A percentile compares a stretch with the other conserved stretches of the same genome.
phyloP scores from a whole-genome alignment of 1,140 invertebrate genomes.

The Dolichoris vasculosae region DNA sequence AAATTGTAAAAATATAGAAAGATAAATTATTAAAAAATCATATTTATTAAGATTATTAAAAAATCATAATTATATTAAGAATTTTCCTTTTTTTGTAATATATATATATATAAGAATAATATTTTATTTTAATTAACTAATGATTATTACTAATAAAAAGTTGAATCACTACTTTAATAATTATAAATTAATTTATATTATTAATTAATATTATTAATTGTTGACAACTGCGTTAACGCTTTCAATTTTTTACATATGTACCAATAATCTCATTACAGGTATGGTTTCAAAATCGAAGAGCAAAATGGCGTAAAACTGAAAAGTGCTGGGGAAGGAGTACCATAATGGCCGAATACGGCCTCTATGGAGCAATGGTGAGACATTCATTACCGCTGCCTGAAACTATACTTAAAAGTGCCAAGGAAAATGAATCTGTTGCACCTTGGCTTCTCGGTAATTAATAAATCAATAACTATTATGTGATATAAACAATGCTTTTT shows the following conservation, averaged over 20 bases:
- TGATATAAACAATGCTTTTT: not conserved
- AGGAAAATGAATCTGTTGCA: conserved; percentile 95
- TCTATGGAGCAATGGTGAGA: conserved; percentile 99
- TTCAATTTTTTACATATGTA: no score
- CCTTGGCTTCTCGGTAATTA: conserved; percentile 96
- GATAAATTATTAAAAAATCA: no score
- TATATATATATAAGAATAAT: no score
- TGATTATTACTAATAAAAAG: no score
- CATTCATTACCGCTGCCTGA: conserved; percentile 98
- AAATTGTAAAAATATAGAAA: no score
- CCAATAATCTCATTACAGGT: conserved; percentile 80
- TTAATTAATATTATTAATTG: no score
- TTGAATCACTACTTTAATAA: no score
- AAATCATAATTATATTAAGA: no score
- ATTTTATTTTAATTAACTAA: no score
- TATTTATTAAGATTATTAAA: no score
- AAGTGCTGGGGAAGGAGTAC: conserved; percentile 99
- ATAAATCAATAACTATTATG: not conserved
- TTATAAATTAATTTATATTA: no score
- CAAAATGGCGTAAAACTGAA: conserved; percentile 99
- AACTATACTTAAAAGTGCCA: conserved; percentile 96
- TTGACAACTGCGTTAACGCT: not conserved
- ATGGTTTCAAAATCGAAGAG: conserved; percentile 98
- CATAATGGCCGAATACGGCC: conserved; percentile 99
- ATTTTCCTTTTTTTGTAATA: no score